These are phyloP conservation scores for Chorisops tibialis DNA, from an alignment of 2,888 invertebrate genomes.

Conservation along the genomic window DNA sequence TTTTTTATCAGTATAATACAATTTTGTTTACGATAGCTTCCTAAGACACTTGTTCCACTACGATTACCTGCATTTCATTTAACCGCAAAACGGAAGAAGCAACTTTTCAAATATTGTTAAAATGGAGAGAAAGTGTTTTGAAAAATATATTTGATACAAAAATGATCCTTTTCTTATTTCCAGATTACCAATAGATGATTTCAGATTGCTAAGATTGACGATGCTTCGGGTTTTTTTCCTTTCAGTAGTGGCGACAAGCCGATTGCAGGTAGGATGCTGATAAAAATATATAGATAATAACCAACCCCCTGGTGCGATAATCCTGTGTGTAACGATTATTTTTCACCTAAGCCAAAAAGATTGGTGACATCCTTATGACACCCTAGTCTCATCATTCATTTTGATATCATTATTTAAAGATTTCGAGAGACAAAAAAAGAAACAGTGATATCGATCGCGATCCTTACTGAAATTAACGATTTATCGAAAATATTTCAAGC, in stretches of 20 bases:
- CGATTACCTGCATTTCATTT: constrained; percentile 23
- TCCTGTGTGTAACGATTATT: constrained; percentile 22
- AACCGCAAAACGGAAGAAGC: constrained; percentile 28
- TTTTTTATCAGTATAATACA: no score
- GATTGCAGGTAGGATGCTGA: background rate
- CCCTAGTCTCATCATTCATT: constrained; percentile 5
- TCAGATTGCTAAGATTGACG: background rate
- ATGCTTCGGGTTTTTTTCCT: background rate
- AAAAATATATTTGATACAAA: background rate
- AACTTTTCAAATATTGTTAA: constrained; percentile 14
- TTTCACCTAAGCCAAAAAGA: constrained; percentile 11
- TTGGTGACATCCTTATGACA: constrained; percentile 25
- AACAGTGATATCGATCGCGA: no score
- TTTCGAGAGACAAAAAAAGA: no score
- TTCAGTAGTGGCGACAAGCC: background rate
- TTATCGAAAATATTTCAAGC: no score
- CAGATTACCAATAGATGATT: background rate
- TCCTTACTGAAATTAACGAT: no score
- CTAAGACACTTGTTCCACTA: constrained; percentile 11
- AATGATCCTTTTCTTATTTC: background rate
- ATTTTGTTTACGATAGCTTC: background rate
- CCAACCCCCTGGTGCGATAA: constrained; percentile 15
- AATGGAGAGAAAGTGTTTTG: background rate
- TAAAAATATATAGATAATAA: background rate
- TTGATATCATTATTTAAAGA: constrained; percentile 2